These are phyloP conservation scores for Aepyceros melampus DNA, from an alignment of 2,113 vertebrate species.

Conservation along the genomic window DNA sequence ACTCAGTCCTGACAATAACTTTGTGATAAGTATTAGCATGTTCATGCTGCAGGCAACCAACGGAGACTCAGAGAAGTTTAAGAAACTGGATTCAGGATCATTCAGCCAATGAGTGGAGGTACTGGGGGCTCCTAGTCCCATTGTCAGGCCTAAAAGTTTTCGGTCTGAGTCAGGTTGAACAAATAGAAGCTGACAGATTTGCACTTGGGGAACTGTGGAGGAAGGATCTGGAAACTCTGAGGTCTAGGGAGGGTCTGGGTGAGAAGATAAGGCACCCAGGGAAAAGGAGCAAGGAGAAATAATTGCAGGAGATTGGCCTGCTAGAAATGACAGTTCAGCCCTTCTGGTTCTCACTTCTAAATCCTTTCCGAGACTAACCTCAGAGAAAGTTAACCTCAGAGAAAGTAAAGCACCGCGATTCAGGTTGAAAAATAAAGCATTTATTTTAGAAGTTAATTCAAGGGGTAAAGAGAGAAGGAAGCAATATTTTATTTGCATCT, in stretches of 20 bases:
- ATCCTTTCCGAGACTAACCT: not conserved
- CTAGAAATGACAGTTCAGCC: not conserved
- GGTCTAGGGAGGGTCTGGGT: not conserved
- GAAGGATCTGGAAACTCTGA: not conserved
- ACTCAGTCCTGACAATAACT: not conserved
- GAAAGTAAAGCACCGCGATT: conserved; percentile 62
- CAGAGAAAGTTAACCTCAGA: not conserved
- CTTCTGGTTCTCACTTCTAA: not conserved
- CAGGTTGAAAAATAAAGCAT: conserved; percentile 86
- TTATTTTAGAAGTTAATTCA: conserved; percentile 79
- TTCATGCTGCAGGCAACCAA: not conserved
- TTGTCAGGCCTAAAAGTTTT: not conserved
- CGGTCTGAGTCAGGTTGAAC: not conserved
- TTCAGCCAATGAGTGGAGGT: not conserved
- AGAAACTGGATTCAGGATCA: not conserved
- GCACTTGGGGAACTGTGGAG: accelerated
- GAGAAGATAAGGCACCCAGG: not conserved
- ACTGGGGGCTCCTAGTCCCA: not conserved
- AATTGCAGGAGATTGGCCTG: not conserved
- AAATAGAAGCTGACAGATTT: not conserved
- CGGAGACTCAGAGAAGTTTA: not conserved
- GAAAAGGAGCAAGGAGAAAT: not conserved
- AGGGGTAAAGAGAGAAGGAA: conserved; percentile 40
- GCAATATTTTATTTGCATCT: conserved; percentile 60
- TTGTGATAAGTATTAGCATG: not conserved